Percentiles rank a stretch among this genome's conserved stretches.
These are phyloP conservation scores for Melospiza melodia DNA, from an alignment of 2,113 vertebrate species.

Conservation along the genomic window DNA sequence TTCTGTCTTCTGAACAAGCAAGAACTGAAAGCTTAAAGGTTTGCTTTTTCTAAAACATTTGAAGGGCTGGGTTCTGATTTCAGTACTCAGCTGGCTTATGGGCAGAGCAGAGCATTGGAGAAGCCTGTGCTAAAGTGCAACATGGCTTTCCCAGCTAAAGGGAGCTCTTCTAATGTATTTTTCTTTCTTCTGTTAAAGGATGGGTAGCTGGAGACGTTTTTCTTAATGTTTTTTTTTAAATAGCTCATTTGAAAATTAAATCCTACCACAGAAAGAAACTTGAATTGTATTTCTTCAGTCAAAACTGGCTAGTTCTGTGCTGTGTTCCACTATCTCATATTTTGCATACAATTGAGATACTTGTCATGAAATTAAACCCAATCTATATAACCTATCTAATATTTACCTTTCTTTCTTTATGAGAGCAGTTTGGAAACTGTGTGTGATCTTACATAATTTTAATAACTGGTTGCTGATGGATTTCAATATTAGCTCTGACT, in stretches of 20 bases:
- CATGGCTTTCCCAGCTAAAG: neutral
- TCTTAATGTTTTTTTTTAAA: neutral
- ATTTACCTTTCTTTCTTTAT: slow-evolving; percentile 52
- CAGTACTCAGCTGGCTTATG: neutral
- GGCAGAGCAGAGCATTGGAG: neutral
- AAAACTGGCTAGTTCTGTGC: slow-evolving; percentile 1
- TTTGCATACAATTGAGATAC: slow-evolving; percentile 56
- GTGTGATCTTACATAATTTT: slow-evolving; percentile 62
- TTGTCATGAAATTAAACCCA: slow-evolving; percentile 19
- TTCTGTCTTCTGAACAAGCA: slow-evolving; percentile 53
- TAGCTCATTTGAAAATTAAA: slow-evolving; percentile 2
- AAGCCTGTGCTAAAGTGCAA: neutral
- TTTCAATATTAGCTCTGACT: slow-evolving; percentile 42
- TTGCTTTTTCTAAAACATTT: slow-evolving; percentile 16
- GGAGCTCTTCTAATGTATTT: neutral
- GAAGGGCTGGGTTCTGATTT: neutral
- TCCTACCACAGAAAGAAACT: neutral
- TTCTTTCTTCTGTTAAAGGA: neutral
- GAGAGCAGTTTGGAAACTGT: slow-evolving; percentile 58
- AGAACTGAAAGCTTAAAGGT: slow-evolving; percentile 5
- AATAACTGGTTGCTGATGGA: slow-evolving; percentile 63
- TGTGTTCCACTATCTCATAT: slow-evolving; percentile 1
- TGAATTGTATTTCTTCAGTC: neutral
- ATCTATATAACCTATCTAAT: slow-evolving; percentile 34
- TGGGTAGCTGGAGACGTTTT: neutral